These are phyloP conservation scores for Brotula barbata DNA, from an alignment of 2,797 vertebrate species.

Conservation along the genomic window DNA sequence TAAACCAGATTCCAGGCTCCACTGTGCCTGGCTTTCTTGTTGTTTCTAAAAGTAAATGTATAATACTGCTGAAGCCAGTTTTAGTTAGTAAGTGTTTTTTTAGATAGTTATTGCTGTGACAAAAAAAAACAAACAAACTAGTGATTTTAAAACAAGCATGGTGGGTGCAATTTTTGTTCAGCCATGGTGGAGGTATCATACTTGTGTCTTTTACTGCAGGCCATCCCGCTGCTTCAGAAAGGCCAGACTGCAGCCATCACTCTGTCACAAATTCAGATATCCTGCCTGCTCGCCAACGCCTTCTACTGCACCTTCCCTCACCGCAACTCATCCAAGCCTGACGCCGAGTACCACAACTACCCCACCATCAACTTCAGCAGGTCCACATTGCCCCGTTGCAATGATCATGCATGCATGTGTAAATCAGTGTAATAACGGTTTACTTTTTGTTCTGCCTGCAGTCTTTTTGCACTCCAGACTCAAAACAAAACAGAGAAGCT, in stretches of 20 bases:
- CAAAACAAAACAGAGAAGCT: slow-evolving; percentile 65
- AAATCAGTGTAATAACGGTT: background rate
- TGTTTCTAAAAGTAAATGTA: no score
- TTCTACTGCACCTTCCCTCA: slow-evolving; percentile 82
- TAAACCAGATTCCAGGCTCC: no score
- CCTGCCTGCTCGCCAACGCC: slow-evolving; percentile 78
- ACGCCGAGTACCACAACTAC: slow-evolving; percentile 66
- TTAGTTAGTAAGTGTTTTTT: no score
- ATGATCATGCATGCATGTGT: background rate
- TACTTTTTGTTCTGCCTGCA: slow-evolving; percentile 28
- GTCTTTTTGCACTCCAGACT: slow-evolving; percentile 59
- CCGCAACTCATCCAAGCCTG: slow-evolving; percentile 50
- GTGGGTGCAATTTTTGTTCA: no score
- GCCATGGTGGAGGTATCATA: no score
- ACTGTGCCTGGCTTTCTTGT: no score
- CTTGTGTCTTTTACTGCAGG: slow-evolving; percentile 41
- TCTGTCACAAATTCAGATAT: slow-evolving; percentile 75
- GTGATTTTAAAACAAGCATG: no score
- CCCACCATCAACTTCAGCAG: slow-evolving; percentile 80
- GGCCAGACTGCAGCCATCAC: slow-evolving; percentile 51
- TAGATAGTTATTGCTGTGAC: no score
- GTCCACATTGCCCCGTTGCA: slow-evolving; percentile 23
- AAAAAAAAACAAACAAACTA: no score
- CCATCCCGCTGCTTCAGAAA: slow-evolving; percentile 67
- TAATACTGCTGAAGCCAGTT: no score